Evolutionary conservation across 2,113 vertebrate genomes (phyloP), one percentile per base, ranked within the genome.

Genomic region (Prietella phreatophila): DNA sequence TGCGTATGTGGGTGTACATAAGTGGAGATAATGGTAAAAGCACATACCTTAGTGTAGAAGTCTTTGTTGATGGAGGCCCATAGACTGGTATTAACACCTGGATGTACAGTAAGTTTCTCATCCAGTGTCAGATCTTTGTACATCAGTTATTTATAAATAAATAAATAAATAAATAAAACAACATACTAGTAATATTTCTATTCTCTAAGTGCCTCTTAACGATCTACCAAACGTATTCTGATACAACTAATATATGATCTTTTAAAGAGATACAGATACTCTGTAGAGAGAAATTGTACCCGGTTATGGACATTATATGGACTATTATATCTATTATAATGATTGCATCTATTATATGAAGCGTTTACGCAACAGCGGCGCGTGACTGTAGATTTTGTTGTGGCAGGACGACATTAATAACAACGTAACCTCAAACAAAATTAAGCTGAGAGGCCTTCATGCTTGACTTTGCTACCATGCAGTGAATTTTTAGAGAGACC

Each of bases 1-100:
- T 79, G 71, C 30, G 47, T 79, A 81, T 5, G 58, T 36, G 73
- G 76, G 56, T 67, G 83, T 30, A 67, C 33, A 42, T 85, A 79
- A 78, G 73, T 71, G 73, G 82, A 56, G 39, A 30, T 85, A 36
- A 89, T 53, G 81, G 22, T 84, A 84, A 87, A 53, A 87, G 75
- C 39, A 69, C 71, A 65, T 27, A 30, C 13, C 30, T 56, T 55
- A 17, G n/a, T 78, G 20, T 73, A 87, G 87, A 89, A 84, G 88
- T 55, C 30, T 81, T 39, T 71, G 30, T 30, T 81, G 73, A 80
- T 65, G 82, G 47, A 87, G 47, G 5, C 56, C 27, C n/a, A 14
- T 20, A 71, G 19, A 3, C 58, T 20, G 53, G 56, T 17, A 79
- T n/a, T 76, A 30, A 56, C 56, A 69, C 27, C 60, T 9, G 13